These are phyloP conservation scores for Helicorthomorpha holstii DNA, from an alignment of 1,140 invertebrate genomes.

Conservation along the genomic window DNA sequence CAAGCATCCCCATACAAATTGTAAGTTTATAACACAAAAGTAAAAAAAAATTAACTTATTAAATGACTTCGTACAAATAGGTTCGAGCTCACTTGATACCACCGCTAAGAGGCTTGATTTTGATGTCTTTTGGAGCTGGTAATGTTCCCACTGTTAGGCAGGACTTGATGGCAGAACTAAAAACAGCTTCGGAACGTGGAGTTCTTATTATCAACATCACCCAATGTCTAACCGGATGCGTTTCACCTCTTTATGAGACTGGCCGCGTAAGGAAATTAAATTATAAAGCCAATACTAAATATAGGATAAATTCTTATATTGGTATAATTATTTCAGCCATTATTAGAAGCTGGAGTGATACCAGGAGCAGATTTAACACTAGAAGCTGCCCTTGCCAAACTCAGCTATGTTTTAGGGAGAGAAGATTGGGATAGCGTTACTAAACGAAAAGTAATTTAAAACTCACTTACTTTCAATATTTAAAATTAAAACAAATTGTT, in stretches of 20 bases:
- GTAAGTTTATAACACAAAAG: slow-evolving; percentile 27
- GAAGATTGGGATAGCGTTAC: slow-evolving; percentile 49
- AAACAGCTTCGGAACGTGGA: slow-evolving; percentile 52
- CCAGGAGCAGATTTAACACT: slow-evolving; percentile 88
- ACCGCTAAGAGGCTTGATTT: slow-evolving; percentile 69
- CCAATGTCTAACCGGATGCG: slow-evolving; percentile 61
- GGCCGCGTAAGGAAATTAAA: slow-evolving; percentile 41
- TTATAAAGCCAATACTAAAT: slow-evolving; percentile 29
- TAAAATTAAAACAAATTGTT: neutral
- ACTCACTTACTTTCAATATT: neutral
- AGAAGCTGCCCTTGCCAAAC: slow-evolving; percentile 81
- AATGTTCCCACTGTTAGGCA: slow-evolving; percentile 70
- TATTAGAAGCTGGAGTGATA: slow-evolving; percentile 51
- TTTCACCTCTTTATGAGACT: slow-evolving; percentile 59
- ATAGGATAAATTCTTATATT: slow-evolving; percentile 32
- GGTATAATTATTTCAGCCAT: slow-evolving; percentile 21
- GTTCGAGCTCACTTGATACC: slow-evolving; percentile 58
- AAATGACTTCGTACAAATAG: slow-evolving; percentile 21
- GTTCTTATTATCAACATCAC: slow-evolving; percentile 86
- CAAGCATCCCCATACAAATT: slow-evolving; percentile 63
- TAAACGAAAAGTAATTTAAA: slow-evolving; percentile 41
- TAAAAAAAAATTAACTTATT: slow-evolving; percentile 4
- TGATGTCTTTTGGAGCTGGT: slow-evolving; percentile 84
- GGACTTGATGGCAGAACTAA: slow-evolving; percentile 62
- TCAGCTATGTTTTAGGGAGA: slow-evolving; percentile 78